phyloP scores from a whole-genome alignment of 2,888 invertebrate genomes.

The Nineta flava region DNA sequence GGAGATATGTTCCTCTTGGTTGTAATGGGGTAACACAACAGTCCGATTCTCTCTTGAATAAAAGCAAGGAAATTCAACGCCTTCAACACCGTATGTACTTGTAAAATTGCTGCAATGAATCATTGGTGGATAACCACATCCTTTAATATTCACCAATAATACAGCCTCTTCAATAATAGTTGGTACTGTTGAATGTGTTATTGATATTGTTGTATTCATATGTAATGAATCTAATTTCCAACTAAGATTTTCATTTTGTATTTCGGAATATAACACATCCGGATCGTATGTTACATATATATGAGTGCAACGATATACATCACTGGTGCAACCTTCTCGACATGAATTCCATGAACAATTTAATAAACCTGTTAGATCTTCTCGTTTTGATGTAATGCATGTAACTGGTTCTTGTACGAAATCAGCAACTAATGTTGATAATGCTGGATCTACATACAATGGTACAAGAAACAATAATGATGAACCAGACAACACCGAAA shows the following conservation, averaged over 20 bases:
- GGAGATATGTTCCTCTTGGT: constrained; percentile 65
- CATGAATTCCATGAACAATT: constrained; percentile 72
- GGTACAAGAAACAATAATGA: constrained; percentile 58
- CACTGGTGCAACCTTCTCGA: constrained; percentile 66
- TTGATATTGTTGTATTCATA: constrained; percentile 1
- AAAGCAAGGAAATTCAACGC: constrained; percentile 46
- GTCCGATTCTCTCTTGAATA: constrained; percentile 66
- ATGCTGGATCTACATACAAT: constrained; percentile 52
- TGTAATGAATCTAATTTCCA: neutral
- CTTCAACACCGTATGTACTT: constrained; percentile 48
- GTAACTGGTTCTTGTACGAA: constrained; percentile 58
- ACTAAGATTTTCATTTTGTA: constrained; percentile 6
- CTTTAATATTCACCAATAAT: constrained; percentile 64
- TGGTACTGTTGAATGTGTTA: neutral
- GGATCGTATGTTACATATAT: constrained; percentile 41
- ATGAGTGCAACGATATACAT: constrained; percentile 50
- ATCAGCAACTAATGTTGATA: constrained; percentile 52
- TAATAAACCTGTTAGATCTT: constrained; percentile 54
- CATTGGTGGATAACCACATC: constrained; percentile 66
- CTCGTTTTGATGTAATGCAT: constrained; percentile 53
- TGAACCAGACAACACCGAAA: constrained; percentile 55
- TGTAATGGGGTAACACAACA: constrained; percentile 71
- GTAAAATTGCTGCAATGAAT: constrained; percentile 66
- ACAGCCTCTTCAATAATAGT: constrained; percentile 31
- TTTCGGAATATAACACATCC: constrained; percentile 4